Conservation (phyloP, 2,888 invertebrate genomes). For the Pandemis heparana region DNA sequence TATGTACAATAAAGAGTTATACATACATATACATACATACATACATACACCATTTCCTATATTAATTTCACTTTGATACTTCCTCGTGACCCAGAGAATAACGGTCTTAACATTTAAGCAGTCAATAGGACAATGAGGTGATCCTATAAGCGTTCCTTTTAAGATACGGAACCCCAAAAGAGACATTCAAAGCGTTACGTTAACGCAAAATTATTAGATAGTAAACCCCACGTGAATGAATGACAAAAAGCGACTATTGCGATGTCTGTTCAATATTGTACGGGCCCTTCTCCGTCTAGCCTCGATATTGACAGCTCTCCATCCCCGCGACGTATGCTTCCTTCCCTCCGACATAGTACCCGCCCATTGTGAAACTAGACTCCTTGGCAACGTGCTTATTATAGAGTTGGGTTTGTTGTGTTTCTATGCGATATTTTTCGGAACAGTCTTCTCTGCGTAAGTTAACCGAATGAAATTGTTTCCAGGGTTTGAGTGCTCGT, state of each 20-base stretch:
- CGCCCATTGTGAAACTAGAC: conserved; percentile 22
- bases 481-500: background rate
- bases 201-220: conserved; percentile 3
- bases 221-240: conserved; percentile 49
- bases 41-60: too few species aligned
- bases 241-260: conserved; percentile 49
- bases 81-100: too few species aligned
- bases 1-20: too few species aligned
- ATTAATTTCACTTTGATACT: too few species aligned
- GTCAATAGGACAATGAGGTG: too few species aligned
- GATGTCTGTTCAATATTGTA: conserved; percentile 47
- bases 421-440: background rate
- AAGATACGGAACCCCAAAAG: background rate
- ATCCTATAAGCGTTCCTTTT: too few species aligned
- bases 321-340: conserved; percentile 46
- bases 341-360: conserved; percentile 37
- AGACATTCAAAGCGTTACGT: background rate
- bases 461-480: background rate
- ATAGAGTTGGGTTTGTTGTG: background rate
- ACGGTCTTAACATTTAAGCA: too few species aligned
- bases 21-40: too few species aligned
- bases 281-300: conserved; percentile 47
- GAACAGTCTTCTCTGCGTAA: background rate
- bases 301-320: conserved; percentile 52
- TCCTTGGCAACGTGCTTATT: conserved; percentile 1